A percentile compares a stretch with the other conserved stretches of the same genome.
Evolutionary conservation across 1,140 invertebrate species (phyloP).

Genomic region (Rhizoglyphus robini): DNA sequence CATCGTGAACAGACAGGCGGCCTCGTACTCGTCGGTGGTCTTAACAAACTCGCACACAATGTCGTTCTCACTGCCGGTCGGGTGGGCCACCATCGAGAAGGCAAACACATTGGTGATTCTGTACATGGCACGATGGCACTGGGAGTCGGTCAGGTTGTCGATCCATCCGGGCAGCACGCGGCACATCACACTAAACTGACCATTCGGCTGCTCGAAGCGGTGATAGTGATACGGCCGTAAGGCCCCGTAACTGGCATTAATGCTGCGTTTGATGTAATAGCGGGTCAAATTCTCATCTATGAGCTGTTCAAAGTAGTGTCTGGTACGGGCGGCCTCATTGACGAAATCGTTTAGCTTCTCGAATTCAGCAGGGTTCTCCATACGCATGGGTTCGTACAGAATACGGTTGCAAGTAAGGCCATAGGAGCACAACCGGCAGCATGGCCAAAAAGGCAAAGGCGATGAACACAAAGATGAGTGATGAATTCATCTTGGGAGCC

Average conservation of each 20-base stretch:
- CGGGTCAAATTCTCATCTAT: neutral
- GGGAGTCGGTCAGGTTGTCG: neutral
- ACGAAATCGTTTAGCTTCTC: no score
- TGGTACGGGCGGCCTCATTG: no score
- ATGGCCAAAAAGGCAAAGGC: no score
- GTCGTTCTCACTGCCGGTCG: no score
- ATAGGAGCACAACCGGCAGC: no score
- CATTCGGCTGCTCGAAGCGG: neutral
- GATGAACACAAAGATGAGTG: no score
- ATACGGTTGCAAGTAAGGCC: no score
- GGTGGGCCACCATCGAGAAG: no score
- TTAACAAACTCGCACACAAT: no score
- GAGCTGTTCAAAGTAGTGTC: neutral
- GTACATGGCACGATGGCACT: neutral
- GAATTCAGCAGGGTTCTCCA: no score
- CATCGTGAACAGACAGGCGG: neutral
- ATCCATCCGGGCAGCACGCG: neutral
- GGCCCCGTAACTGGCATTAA: neutral
- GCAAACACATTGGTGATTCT: neutral
- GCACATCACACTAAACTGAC: neutral
- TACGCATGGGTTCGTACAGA: no score
- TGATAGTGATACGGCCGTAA: neutral
- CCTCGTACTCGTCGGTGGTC: no score
- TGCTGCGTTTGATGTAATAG: neutral
- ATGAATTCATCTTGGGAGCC: neutral